Percentiles rank a stretch among this genome's conserved stretches.
phyloP scores from a whole-genome alignment of 2,797 vertebrate species.

The Lutjanus campechanus region DNA sequence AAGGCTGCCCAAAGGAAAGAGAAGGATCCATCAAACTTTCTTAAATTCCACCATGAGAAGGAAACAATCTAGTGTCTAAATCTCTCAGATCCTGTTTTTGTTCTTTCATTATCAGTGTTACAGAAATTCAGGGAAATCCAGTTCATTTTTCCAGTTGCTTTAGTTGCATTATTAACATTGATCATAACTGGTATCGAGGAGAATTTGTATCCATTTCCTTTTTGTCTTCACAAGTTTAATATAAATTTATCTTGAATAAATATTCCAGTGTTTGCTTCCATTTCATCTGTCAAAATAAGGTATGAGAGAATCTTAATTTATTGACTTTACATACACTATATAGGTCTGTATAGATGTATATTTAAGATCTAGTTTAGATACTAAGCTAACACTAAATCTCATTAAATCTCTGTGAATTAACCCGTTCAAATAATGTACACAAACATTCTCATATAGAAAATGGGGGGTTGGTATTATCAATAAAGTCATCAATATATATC shows the following conservation, averaged over 20 bases:
- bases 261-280: neutral
- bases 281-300: neutral
- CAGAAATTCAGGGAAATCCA: constrained; percentile 29
- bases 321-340: neutral
- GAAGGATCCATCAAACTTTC: neutral
- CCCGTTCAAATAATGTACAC: neutral
- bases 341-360: too few relatives aligned
- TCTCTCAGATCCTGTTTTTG: constrained; percentile 52
- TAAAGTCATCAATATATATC: neutral
- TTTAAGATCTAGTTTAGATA: too few relatives aligned
- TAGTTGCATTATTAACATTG: neutral
- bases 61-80: constrained; percentile 6
- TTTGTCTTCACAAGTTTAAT: neutral
- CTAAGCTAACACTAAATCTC: neutral
- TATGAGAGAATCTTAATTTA: neutral
- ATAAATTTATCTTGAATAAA: too few relatives aligned
- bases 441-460: neutral
- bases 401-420: neutral
- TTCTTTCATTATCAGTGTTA: constrained; percentile 53
- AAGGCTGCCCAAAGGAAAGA: neutral
- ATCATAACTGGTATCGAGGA: neutral
- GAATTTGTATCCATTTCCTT: neutral
- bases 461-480: neutral
- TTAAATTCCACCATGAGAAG: neutral
- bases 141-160: neutral